phyloP scores from a whole-genome alignment of 1,140 invertebrate species.

The Drosophila lini region DNA sequence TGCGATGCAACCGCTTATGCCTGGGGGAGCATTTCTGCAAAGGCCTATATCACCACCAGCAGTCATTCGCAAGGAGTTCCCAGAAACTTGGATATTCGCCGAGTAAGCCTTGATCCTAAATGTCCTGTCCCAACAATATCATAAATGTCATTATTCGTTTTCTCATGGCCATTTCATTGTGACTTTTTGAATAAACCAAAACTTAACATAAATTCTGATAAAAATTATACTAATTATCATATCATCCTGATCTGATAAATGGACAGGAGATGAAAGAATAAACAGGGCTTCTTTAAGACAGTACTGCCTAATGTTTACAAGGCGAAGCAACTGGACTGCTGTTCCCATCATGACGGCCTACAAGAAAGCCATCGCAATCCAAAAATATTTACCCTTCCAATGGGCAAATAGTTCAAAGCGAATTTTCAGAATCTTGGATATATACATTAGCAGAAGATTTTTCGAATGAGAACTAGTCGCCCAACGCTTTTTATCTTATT shows the following conservation, averaged over 20 bases:
- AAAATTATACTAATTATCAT: not conserved
- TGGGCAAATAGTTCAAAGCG: no score
- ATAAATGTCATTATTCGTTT: not conserved
- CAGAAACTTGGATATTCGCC: slow-evolving; percentile 62
- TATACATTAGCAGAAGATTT: no score
- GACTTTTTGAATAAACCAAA: not conserved
- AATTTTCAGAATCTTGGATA: no score
- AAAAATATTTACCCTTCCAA: no score
- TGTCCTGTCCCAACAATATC: not conserved
- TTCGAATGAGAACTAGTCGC: no score
- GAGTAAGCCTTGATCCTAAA: slow-evolving; percentile 3
- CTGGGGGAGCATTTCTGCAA: not conserved
- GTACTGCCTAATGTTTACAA: no score
- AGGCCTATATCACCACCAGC: not conserved
- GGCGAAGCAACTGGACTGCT: no score
- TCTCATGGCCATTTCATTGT: not conserved
- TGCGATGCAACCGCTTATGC: not conserved
- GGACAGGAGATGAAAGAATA: no score
- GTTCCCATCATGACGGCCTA: no score
- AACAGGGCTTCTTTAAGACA: no score
- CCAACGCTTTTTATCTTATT: no score
- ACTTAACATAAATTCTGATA: not conserved
- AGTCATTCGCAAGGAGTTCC: slow-evolving; percentile 52
- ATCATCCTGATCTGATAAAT: not conserved
- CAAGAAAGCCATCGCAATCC: no score